These are phyloP conservation scores for Eleutherodactylus coqui DNA, from an alignment of 2,797 vertebrate species.

Conservation along the genomic window DNA sequence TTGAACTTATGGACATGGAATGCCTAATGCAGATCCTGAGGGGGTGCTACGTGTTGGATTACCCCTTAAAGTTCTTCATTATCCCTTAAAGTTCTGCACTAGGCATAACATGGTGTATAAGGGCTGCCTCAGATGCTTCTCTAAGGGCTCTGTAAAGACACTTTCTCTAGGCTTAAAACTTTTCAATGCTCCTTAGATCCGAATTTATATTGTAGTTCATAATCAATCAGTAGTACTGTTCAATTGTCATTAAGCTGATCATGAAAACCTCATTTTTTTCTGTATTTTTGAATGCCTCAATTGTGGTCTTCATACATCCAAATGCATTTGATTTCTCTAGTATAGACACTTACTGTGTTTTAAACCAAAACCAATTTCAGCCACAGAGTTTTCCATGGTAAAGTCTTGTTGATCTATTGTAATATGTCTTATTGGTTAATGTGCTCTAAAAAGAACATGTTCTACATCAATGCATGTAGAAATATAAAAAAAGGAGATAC, in stretches of 20 bases:
- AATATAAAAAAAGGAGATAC: too few species aligned
- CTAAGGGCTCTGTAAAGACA: not conserved
- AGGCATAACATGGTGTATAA: not conserved
- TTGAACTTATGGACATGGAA: too few species aligned
- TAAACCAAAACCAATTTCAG: not conserved
- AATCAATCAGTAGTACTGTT: not conserved
- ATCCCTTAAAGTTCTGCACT: too few species aligned
- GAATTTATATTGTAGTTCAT: not conserved
- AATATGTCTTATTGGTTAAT: too few species aligned
- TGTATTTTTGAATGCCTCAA: not conserved
- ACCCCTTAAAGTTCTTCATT: too few species aligned
- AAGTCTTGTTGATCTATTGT: too few species aligned
- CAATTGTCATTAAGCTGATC: not conserved
- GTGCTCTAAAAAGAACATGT: too few species aligned
- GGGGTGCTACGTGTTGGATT: too few species aligned
- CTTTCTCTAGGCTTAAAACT: not conserved
- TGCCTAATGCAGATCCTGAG: too few species aligned
- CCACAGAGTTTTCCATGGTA: too few species aligned
- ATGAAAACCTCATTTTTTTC: not conserved
- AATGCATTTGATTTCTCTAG: not conserved
- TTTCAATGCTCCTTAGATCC: not conserved
- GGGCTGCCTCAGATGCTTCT: not conserved
- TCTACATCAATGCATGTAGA: too few species aligned
- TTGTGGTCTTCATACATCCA: not conserved
- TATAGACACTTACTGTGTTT: not conserved